Evolutionary conservation across 2,113 vertebrate species (phyloP).

Genomic region (Spea bombifrons): DNA sequence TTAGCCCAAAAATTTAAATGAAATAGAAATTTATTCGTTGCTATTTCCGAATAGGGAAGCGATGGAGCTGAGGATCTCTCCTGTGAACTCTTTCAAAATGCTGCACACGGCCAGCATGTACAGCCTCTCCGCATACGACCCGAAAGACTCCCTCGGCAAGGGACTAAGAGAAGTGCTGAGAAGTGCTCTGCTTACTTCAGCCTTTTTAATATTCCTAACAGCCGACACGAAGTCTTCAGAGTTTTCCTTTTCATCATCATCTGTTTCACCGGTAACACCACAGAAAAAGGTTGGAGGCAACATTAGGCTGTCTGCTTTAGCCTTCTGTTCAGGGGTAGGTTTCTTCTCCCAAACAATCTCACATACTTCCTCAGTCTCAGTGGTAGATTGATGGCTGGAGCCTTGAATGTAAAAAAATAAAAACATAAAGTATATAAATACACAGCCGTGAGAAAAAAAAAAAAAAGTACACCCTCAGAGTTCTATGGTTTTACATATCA

Average conservation of each 20-base stretch:
- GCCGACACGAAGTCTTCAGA: slow-evolving; percentile 75
- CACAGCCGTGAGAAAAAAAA: no score
- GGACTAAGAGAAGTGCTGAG: slow-evolving; percentile 14
- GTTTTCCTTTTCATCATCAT: slow-evolving; percentile 70
- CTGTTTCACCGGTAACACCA: slow-evolving; percentile 71
- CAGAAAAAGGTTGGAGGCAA: slow-evolving; percentile 80
- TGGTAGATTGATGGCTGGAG: neutral
- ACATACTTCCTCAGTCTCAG: slow-evolving; percentile 65
- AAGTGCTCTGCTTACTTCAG: slow-evolving; percentile 65
- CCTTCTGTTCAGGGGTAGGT: slow-evolving; percentile 73
- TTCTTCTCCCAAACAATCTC: slow-evolving; percentile 79
- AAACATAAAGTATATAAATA: neutral
- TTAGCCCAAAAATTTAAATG: no score
- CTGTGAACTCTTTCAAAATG: slow-evolving; percentile 37
- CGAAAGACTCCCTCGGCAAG: neutral
- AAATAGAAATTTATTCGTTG: no score
- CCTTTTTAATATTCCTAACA: slow-evolving; percentile 69
- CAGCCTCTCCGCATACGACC: slow-evolving; percentile 5
- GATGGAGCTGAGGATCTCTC: slow-evolving; percentile 3
- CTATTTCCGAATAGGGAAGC: no score
- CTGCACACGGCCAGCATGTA: slow-evolving; percentile 16
- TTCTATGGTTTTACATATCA: no score
- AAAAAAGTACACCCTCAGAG: no score
- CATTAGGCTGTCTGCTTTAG: slow-evolving; percentile 71
- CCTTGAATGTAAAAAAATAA: neutral